Percentiles rank a stretch among this genome's conserved stretches.
Evolutionary conservation across 2,888 invertebrate species (phyloP).

Genomic region (Mesoligia furuncula): DNA sequence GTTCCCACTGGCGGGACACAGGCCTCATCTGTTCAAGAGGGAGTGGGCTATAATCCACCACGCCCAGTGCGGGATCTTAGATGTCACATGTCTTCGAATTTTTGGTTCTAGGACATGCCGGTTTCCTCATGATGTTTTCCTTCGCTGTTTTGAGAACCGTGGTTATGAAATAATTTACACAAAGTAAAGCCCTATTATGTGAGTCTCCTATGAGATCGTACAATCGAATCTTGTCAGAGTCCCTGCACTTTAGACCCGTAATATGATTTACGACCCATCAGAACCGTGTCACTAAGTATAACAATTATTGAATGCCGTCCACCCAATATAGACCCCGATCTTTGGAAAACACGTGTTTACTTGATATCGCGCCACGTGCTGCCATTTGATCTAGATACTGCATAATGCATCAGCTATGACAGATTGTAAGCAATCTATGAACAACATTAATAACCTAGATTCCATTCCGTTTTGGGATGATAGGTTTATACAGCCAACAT

Average conservation of each 20-base stretch:
- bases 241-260: not conserved
- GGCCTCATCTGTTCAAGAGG: not conserved
- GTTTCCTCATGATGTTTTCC: not conserved
- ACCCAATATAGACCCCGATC: conserved; percentile 3
- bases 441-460: conserved; percentile 44
- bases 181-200: no score
- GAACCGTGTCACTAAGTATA: not conserved
- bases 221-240: no score
- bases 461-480: conserved; percentile 11
- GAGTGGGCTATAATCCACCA: not conserved
- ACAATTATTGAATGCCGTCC: not conserved
- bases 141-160: not conserved
- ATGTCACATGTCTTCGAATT: not conserved
- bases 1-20: not conserved
- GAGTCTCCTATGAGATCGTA: not conserved
- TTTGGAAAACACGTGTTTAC: conserved; percentile 40
- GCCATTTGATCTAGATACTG: conserved; percentile 47
- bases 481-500: conserved; percentile 5
- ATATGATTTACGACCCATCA: conserved; percentile 1
- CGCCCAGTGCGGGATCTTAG: not conserved
- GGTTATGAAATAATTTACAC: not conserved
- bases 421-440: conserved; percentile 42
- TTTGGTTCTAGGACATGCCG: not conserved
- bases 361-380: conserved; percentile 44
- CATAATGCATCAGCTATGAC: conserved; percentile 57